phyloP scores from a whole-genome alignment of 2,113 vertebrate species.

The Anser brachyrhynchus region DNA sequence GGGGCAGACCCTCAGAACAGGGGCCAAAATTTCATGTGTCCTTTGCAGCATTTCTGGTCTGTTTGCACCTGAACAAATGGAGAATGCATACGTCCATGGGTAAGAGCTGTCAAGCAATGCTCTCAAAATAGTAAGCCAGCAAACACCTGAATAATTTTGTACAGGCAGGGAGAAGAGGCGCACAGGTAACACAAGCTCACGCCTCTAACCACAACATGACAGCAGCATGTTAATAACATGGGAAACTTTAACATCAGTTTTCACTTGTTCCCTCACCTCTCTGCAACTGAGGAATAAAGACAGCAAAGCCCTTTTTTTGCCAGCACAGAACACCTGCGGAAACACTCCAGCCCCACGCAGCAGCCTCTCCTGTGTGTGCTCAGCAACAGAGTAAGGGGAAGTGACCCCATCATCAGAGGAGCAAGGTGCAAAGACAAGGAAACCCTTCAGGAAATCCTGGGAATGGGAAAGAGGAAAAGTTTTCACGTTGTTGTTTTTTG shows the following conservation, averaged over 20 bases:
- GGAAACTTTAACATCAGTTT: neutral
- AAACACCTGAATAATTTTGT: neutral
- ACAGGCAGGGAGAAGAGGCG: rapidly evolving
- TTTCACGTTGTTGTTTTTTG: rapidly evolving
- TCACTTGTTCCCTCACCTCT: neutral
- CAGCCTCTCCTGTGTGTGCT: rapidly evolving
- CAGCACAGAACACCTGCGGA: rapidly evolving
- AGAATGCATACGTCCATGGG: rapidly evolving
- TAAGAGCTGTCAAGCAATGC: neutral
- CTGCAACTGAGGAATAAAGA: neutral
- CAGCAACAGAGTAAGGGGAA: neutral
- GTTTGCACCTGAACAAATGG: neutral
- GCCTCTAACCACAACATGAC: rapidly evolving
- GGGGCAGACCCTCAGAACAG: neutral
- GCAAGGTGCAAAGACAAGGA: neutral
- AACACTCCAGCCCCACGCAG: rapidly evolving
- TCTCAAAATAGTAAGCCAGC: neutral
- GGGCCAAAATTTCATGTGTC: rapidly evolving
- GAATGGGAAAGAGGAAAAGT: neutral
- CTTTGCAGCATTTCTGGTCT: neutral
- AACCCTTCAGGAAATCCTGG: neutral
- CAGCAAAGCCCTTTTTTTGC: neutral
- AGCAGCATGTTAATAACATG: neutral
- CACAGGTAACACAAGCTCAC: rapidly evolving
- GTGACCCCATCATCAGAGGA: rapidly evolving